Evolutionary conservation across 2,797 vertebrate genomes (phyloP).

Genomic region (Microcaecilia unicolor): DNA sequence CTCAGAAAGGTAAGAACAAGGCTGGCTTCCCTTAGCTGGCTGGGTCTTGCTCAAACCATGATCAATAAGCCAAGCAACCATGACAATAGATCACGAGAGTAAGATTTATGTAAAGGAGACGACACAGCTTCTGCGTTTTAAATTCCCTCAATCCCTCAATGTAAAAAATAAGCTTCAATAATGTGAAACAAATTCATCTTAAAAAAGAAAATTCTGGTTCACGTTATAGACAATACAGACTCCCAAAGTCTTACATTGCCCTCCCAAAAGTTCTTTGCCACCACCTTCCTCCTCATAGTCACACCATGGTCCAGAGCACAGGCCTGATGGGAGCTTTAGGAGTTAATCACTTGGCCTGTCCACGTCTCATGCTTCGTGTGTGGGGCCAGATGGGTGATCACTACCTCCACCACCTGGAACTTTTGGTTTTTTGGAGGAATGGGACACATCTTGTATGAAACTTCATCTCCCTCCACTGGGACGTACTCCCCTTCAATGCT

Average conservation of each 20-base stretch:
- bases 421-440: constrained; percentile 96
- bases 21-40: too few species aligned
- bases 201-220: too few species aligned
- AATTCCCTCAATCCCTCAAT: too few species aligned
- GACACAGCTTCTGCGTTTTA: too few species aligned
- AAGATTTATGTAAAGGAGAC: too few species aligned
- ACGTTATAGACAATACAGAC: too few species aligned
- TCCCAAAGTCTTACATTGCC: neutral
- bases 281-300: neutral
- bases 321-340: constrained; percentile 49
- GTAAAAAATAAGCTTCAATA: too few species aligned
- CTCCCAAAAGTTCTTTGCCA: neutral
- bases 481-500: constrained; percentile 97
- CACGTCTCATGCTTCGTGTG: constrained; percentile 95
- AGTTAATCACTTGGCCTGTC: constrained; percentile 92
- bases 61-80: too few species aligned
- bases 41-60: too few species aligned
- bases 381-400: constrained; percentile 84
- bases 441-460: constrained; percentile 89
- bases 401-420: constrained; percentile 95
- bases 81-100: too few species aligned
- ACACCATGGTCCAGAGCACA: neutral
- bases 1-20: too few species aligned
- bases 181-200: too few species aligned
- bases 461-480: constrained; percentile 89